These are phyloP conservation scores for Baccha elongata DNA, from an alignment of 2,888 invertebrate genomes.

Conservation along the genomic window DNA sequence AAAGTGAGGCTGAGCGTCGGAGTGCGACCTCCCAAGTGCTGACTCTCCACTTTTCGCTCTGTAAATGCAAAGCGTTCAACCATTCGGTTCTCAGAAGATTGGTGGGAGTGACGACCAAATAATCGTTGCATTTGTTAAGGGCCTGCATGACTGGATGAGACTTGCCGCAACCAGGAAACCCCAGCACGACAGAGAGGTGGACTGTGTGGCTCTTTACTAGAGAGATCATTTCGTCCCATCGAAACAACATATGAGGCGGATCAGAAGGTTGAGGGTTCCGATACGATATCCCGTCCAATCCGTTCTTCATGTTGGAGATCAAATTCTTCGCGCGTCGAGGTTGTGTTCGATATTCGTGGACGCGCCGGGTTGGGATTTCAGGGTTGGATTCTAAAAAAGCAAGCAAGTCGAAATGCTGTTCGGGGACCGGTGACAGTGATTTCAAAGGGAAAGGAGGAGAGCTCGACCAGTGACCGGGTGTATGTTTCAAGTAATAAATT, in stretches of 20 bases:
- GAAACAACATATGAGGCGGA: background rate
- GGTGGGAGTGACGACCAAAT: background rate
- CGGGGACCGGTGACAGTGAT: background rate
- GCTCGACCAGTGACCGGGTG: background rate
- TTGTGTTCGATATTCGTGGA: background rate
- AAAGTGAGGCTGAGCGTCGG: background rate
- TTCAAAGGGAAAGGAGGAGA: background rate
- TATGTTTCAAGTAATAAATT: background rate
- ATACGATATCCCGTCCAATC: background rate
- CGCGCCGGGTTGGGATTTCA: background rate
- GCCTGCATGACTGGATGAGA: background rate
- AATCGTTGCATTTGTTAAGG: background rate
- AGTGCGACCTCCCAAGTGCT: background rate
- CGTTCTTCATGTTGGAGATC: constrained; percentile 1
- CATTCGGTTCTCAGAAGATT: background rate
- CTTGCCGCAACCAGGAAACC: background rate
- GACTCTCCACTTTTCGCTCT: constrained; percentile 4
- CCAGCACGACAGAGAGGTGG: background rate
- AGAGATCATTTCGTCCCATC: background rate
- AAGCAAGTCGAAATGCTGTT: background rate
- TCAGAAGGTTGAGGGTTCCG: background rate
- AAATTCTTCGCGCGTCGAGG: background rate
- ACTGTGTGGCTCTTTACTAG: background rate
- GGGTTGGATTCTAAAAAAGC: background rate
- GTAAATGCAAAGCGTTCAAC: background rate